Percentiles rank a stretch among this genome's conserved stretches.
phyloP scores from a whole-genome alignment of 2,797 vertebrate species.

The Cryptoprocta ferox region DNA sequence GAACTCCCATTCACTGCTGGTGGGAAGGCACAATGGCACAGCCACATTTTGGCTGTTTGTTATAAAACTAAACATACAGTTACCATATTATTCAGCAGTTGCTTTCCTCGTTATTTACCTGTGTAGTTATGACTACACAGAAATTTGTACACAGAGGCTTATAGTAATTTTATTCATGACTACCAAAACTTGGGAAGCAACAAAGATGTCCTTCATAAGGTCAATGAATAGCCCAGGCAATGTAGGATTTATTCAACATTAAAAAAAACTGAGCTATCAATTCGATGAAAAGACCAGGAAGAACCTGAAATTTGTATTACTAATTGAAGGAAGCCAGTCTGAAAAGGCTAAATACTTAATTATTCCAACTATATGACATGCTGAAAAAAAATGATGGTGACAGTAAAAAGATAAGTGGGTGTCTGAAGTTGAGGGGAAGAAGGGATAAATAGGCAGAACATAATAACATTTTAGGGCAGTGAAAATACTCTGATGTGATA shows the following conservation, averaged over 20 bases:
- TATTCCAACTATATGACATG: neutral
- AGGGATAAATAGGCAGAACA: neutral
- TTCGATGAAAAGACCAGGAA: neutral
- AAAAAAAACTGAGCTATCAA: neutral
- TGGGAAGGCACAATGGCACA: neutral
- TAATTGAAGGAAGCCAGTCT: neutral
- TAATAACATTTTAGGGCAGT: neutral
- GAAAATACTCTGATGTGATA: neutral
- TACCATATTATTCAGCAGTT: neutral
- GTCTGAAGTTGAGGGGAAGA: neutral
- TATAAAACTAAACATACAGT: neutral
- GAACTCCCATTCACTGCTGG: neutral
- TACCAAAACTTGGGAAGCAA: neutral
- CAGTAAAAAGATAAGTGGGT: neutral
- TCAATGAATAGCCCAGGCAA: neutral
- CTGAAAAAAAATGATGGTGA: neutral
- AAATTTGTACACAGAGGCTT: neutral
- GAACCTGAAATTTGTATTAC: neutral
- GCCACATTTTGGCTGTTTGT: neutral
- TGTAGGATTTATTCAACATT: neutral
- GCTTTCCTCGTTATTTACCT: neutral
- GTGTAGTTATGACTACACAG: neutral
- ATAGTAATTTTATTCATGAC: neutral
- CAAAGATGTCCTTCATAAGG: neutral
- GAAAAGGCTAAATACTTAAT: neutral